Conservation (phyloP, 2,113 vertebrate genomes). For the Hassar affinis region DNA sequence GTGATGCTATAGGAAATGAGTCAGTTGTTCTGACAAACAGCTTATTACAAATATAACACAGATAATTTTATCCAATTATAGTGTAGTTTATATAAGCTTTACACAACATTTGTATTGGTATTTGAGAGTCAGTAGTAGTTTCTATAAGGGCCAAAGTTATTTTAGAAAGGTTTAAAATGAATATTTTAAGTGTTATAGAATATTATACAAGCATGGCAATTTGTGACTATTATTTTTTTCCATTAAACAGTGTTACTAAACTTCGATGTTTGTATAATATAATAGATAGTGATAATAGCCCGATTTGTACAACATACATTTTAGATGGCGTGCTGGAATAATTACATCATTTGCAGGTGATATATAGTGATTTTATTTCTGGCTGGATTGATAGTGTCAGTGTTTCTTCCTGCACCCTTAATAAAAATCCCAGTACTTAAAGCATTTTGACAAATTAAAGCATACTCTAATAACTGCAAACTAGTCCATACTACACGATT, state of each 20-base stretch:
- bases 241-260: background rate
- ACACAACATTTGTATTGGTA: background rate
- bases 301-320: background rate
- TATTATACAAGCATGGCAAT: background rate
- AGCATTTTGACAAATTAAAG: background rate
- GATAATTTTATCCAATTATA: too few relatives aligned
- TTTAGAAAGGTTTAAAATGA: background rate
- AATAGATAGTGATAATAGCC: background rate
- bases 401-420: background rate
- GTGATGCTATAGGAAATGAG: conserved; percentile 4
- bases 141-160: background rate
- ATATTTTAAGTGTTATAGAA: background rate
- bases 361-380: background rate
- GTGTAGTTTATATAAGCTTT: background rate
- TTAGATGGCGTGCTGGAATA: background rate
- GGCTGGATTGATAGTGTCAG: background rate
- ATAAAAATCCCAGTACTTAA: background rate
- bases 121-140: background rate
- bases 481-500: background rate
- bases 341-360: background rate
- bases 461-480: too few relatives aligned
- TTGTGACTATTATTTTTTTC: background rate
- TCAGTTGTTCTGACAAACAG: background rate
- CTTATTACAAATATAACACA: too few relatives aligned
- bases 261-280: background rate